These are phyloP conservation scores for Cyprinodon diabolis DNA, from an alignment of 2,797 vertebrate species.

Conservation along the genomic window DNA sequence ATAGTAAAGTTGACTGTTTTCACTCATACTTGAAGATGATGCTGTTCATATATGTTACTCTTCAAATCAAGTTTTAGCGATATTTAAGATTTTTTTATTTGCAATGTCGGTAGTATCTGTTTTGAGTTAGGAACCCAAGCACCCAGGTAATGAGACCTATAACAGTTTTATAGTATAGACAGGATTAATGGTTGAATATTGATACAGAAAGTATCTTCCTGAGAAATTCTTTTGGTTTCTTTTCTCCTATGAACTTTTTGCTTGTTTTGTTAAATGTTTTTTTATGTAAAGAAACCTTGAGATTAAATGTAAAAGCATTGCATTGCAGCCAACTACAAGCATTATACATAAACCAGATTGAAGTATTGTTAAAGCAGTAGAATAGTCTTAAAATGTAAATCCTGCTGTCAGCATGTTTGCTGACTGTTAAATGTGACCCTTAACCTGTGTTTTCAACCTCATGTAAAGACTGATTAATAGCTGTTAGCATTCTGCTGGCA, in stretches of 20 bases:
- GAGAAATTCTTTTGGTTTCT: not conserved
- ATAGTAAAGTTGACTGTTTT: too few relatives aligned
- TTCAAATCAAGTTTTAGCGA: too few relatives aligned
- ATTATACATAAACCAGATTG: not conserved
- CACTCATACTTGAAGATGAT: not conserved
- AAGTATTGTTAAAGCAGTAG: not conserved
- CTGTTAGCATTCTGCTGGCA: not conserved
- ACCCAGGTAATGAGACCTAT: not conserved
- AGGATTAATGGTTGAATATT: not conserved
- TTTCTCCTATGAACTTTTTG: not conserved
- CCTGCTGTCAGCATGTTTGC: not conserved
- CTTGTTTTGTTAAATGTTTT: not conserved
- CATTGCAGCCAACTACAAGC: not conserved
- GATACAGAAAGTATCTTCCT: too few relatives aligned
- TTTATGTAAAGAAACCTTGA: not conserved
- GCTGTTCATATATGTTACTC: not conserved
- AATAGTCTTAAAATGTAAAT: not conserved
- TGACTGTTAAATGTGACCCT: constrained; percentile 1
- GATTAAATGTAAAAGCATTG: not conserved
- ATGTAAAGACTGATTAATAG: not conserved
- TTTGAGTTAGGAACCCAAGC: constrained; percentile 1
- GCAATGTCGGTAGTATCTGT: constrained; percentile 9
- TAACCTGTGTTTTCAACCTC: constrained; percentile 2
- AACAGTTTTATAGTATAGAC: not conserved
- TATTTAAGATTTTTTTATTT: not conserved